A percentile compares a stretch with the other conserved stretches of the same genome.
These are phyloP conservation scores for Drosophila micromelanica DNA, from an alignment of 1,140 invertebrate species.

Conservation along the genomic window DNA sequence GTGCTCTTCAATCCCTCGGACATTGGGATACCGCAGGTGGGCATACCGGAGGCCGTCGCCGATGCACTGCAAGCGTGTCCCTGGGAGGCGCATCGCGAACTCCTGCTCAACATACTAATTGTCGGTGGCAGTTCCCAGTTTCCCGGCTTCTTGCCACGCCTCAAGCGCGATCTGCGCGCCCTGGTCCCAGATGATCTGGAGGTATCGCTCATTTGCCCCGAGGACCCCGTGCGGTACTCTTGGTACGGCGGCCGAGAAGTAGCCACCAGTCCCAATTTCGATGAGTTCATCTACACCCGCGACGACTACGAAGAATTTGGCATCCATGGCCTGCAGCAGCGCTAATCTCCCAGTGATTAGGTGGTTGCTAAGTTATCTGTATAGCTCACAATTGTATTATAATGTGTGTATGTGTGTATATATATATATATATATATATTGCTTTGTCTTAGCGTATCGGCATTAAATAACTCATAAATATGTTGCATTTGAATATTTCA, in stretches of 20 bases:
- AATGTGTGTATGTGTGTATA: background rate
- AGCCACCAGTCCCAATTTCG: constrained; percentile 90
- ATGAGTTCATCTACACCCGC: constrained; percentile 90
- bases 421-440: background rate
- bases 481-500: background rate
- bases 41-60: constrained; percentile 95
- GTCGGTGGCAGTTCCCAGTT: constrained; percentile 95
- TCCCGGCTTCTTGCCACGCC: constrained; percentile 92
- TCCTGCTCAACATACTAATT: constrained; percentile 95
- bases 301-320: constrained; percentile 96
- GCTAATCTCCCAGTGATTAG: constrained; percentile 2
- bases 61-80: constrained; percentile 90
- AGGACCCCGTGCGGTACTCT: constrained; percentile 92
- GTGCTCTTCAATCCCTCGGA: constrained; percentile 97
- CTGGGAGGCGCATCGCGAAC: constrained; percentile 91
- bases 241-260: constrained; percentile 94
- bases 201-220: constrained; percentile 89
- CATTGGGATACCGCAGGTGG: constrained; percentile 94
- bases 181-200: constrained; percentile 91
- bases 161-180: constrained; percentile 92
- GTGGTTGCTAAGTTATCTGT: background rate
- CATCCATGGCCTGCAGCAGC: constrained; percentile 80
- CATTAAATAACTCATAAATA: background rate
- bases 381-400: background rate
- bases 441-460: background rate